A percentile compares a stretch with the other conserved stretches of the same genome.
Conservation (phyloP, 2,797 vertebrate genomes). For the Cephalopachus bancanus region DNA sequence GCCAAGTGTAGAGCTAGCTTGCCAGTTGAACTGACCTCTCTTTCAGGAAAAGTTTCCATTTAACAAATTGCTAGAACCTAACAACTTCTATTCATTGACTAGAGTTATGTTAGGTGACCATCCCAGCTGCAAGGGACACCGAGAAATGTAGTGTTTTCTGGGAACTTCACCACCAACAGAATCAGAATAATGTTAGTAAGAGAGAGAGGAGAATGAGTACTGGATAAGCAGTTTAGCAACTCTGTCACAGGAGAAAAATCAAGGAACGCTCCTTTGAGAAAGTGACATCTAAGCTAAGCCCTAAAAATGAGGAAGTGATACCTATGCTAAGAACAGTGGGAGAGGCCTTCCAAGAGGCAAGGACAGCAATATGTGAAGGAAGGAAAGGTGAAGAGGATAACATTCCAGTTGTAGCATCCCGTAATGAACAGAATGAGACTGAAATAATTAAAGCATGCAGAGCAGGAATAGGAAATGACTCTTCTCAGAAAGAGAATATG, state of each 20-base stretch:
- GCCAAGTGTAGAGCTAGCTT: neutral
- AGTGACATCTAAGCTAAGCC: neutral
- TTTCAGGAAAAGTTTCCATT: conserved; percentile 6
- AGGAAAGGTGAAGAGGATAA: neutral
- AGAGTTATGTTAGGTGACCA: neutral
- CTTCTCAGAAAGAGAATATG: conserved; percentile 61
- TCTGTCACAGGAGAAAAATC: neutral
- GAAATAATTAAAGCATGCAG: neutral
- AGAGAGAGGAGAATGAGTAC: neutral
- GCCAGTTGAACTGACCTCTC: neutral
- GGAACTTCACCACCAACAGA: neutral
- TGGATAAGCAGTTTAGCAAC: neutral
- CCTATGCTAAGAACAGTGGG: neutral
- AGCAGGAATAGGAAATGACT: conserved; percentile 28
- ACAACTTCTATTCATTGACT: conserved; percentile 27
- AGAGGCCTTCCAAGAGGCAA: neutral
- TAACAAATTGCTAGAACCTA: neutral
- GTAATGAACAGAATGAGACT: neutral
- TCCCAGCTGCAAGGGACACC: neutral
- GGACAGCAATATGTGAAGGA: neutral
- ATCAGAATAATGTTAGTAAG: conserved; percentile 2
- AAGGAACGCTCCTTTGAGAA: conserved; percentile 1
- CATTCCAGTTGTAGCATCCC: neutral
- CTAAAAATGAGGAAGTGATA: neutral
- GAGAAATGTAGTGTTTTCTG: conserved; percentile 41